A percentile compares a stretch with the other conserved stretches of the same genome.
phyloP scores from a whole-genome alignment of 2,888 invertebrate genomes.

The Gortyna flavago region DNA sequence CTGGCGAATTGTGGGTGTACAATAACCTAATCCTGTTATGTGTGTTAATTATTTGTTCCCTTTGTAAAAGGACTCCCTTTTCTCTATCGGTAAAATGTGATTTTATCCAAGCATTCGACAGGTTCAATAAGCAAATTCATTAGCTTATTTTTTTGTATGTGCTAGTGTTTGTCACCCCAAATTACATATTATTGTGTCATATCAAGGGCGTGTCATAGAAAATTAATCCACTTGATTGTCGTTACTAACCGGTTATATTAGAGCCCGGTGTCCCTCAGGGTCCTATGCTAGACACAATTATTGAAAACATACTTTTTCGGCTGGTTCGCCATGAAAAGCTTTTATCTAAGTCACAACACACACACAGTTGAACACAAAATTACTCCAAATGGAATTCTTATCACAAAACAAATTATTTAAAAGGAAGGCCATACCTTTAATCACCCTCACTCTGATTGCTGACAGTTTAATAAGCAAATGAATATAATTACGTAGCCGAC shows the following conservation, averaged over 20 bases:
- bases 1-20: background rate
- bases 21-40: background rate
- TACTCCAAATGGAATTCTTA: background rate
- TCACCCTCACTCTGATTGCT: background rate
- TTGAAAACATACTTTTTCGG: background rate
- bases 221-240: background rate
- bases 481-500: slow-evolving; percentile 39
- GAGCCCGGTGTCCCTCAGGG: background rate
- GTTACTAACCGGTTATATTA: background rate
- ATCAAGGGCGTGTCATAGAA: background rate
- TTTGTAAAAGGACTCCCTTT: background rate
- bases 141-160: background rate
- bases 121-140: background rate
- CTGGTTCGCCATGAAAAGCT: background rate
- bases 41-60: background rate
- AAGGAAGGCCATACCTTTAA: slow-evolving; percentile 6
- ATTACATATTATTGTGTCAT: background rate
- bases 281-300: background rate
- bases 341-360: background rate
- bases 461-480: slow-evolving; percentile 37
- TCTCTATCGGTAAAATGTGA: background rate
- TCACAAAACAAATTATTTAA: slow-evolving; percentile 2
- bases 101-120: background rate
- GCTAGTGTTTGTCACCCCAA: background rate
- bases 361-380: background rate